Evolutionary conservation across 1,140 invertebrate species (phyloP), one percentile per base, ranked within the genome.

Genomic region (Bicyclus anynana): DNA sequence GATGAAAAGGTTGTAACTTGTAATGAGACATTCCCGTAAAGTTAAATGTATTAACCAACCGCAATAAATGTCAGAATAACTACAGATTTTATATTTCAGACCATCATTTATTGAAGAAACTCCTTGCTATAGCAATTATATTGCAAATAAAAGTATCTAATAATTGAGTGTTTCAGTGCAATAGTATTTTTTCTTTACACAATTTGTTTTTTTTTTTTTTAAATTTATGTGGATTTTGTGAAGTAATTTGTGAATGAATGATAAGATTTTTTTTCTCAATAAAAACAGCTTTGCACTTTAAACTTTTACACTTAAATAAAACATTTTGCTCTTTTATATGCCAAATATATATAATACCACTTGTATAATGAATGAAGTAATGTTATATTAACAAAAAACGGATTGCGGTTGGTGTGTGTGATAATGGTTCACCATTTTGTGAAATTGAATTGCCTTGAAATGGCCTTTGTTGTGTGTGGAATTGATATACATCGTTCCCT

Each of bases 401-500:
- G 13, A 40, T 59, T 59, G 42, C 51, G 57, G 52, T 53, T 49
- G 44, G 26, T 18, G 14, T 26, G 42, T 59, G 57, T 37, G 40
- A 48, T 59, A 53, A 13, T 49, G 35, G 14, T 53, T 53, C 62
- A 52, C 53, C 62, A 60, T 62, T 54, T 58, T 62, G 47, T 62
- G 63, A 42, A 48, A 56, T 40, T 50, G 44, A 23, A 46, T 35
- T 64, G 68, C 65, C 68, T 72, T 67, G 17, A 38, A 58, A 51
- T 60, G 54, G 66, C 64, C 66, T 74, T 66, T 53, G 51, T 66
- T 55, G 49, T 58, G 53, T 59, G 59, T 55, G 69, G 67, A 72
- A 69, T 72, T 71, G 73, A 69, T 61, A 48, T 48, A 54, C 59
- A 68, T 76, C 71, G 72, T 74, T 74, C 66, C 65, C 58, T 67